phyloP scores from a whole-genome alignment of 2,888 invertebrate genomes.

The Hirtodrosophila trivittata region DNA sequence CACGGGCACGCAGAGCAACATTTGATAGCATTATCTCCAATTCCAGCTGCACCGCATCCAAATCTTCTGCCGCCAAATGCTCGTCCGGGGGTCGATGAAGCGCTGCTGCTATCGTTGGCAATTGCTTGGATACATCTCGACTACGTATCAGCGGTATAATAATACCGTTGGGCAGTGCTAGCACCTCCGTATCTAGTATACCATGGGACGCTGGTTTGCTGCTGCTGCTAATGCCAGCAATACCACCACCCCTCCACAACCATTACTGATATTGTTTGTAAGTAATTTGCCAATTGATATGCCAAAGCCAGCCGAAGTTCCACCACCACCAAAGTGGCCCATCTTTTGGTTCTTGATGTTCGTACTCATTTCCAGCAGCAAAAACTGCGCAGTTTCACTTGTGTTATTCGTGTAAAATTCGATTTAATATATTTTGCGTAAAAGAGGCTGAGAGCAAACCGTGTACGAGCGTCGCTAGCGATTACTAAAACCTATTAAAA shows the following conservation, averaged over 20 bases:
- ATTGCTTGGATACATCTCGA: constrained; percentile 87
- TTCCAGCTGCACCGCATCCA: constrained; percentile 94
- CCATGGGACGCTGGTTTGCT: constrained; percentile 37
- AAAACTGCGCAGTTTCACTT: constrained; percentile 29
- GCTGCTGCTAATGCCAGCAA: constrained; percentile 17
- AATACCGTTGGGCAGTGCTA: constrained; percentile 47
- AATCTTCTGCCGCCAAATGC: constrained; percentile 93
- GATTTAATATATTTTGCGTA: constrained; percentile 34
- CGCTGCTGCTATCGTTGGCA: constrained; percentile 88
- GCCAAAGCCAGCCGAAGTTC: constrained; percentile 34
- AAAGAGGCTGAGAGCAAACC: constrained; percentile 20
- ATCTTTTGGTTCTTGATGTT: constrained; percentile 62
- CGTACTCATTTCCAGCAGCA: constrained; percentile 63
- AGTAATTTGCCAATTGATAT: constrained; percentile 62
- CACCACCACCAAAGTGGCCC: constrained; percentile 55
- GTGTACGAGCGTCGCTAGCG: constrained; percentile 35
- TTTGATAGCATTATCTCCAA: constrained; percentile 93
- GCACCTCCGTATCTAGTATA: constrained; percentile 41
- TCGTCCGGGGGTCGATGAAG: constrained; percentile 89
- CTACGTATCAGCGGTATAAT: constrained; percentile 88
- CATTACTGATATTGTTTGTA: constrained; percentile 46
- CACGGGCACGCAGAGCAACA: constrained; percentile 91
- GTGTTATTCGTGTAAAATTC: constrained; percentile 30
- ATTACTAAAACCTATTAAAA: constrained; percentile 18
- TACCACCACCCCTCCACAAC: constrained; percentile 21